phyloP scores from a whole-genome alignment of 2,797 vertebrate species.

The Acanthurus lineatus region DNA sequence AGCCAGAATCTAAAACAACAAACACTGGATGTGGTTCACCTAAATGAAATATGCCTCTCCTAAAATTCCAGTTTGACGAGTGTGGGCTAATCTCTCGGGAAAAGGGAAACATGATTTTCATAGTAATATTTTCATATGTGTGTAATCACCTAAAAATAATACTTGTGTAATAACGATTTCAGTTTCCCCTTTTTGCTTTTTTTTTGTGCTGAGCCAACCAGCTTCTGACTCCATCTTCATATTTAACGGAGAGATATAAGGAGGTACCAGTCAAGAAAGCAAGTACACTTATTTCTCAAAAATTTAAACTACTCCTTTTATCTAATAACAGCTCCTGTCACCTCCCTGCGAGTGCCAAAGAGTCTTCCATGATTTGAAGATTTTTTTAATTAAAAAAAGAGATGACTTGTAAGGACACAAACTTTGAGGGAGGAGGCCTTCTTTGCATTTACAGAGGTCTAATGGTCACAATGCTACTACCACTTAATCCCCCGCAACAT shows the following conservation, averaged over 20 bases:
- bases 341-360: constrained; percentile 74
- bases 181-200: not conserved
- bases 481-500: constrained; percentile 1
- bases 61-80: not conserved
- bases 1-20: not conserved
- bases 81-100: no score
- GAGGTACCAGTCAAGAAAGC: not conserved
- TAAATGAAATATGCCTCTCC: not conserved
- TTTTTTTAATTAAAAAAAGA: constrained; percentile 2
- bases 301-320: constrained; percentile 8
- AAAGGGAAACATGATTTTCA: no score
- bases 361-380: constrained; percentile 47
- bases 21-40: no score
- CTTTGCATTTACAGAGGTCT: not conserved
- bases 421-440: not conserved
- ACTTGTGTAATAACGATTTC: no score
- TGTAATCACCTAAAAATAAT: no score
- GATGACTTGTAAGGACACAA: not conserved
- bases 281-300: constrained; percentile 5
- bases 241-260: not conserved
- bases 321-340: constrained; percentile 10
- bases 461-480: constrained; percentile 31
- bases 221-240: not conserved
- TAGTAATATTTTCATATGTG: no score
- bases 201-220: not conserved